These are phyloP conservation scores for Sesia bembeciformis DNA, from an alignment of 2,888 invertebrate species.

Conservation along the genomic window DNA sequence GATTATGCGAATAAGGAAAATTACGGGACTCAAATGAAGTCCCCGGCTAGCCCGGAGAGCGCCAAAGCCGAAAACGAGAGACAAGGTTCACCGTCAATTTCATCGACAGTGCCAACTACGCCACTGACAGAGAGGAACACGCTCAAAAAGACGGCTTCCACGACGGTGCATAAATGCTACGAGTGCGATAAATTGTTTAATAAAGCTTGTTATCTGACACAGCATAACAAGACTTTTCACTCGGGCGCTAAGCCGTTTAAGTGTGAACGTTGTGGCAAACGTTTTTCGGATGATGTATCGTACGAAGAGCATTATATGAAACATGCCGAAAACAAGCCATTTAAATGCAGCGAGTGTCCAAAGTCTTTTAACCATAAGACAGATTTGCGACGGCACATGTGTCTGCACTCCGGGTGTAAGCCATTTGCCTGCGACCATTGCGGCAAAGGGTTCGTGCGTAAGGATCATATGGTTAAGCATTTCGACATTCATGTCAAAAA, in stretches of 20 bases:
- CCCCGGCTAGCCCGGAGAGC: slow-evolving; percentile 65
- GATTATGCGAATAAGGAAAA: slow-evolving; percentile 71
- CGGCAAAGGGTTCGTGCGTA: slow-evolving; percentile 90
- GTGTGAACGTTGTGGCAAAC: slow-evolving; percentile 89
- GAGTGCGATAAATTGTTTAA: slow-evolving; percentile 90
- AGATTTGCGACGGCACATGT: slow-evolving; percentile 89
- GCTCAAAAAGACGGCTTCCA: slow-evolving; percentile 38
- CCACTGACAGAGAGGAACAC: slow-evolving; percentile 61
- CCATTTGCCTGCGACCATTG: slow-evolving; percentile 88
- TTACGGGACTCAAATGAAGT: slow-evolving; percentile 62
- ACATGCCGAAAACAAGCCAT: slow-evolving; percentile 88
- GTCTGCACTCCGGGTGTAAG: slow-evolving; percentile 89
- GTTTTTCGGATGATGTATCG: slow-evolving; percentile 82
- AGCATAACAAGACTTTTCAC: slow-evolving; percentile 93
- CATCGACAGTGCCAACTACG: slow-evolving; percentile 55
- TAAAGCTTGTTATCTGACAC: slow-evolving; percentile 90
- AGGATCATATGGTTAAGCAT: slow-evolving; percentile 94
- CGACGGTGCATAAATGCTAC: slow-evolving; percentile 78
- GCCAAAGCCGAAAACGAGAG: slow-evolving; percentile 55
- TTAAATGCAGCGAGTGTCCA: slow-evolving; percentile 88
- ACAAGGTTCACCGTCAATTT: slow-evolving; percentile 46
- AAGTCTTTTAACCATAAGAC: slow-evolving; percentile 95
- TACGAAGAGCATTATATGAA: slow-evolving; percentile 84
- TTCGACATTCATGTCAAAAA: slow-evolving; percentile 85
- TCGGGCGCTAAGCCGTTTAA: slow-evolving; percentile 90